Evolutionary conservation across 2,888 invertebrate species (phyloP), one percentile per base, ranked within the genome.

Genomic region (Aromia moschata): DNA sequence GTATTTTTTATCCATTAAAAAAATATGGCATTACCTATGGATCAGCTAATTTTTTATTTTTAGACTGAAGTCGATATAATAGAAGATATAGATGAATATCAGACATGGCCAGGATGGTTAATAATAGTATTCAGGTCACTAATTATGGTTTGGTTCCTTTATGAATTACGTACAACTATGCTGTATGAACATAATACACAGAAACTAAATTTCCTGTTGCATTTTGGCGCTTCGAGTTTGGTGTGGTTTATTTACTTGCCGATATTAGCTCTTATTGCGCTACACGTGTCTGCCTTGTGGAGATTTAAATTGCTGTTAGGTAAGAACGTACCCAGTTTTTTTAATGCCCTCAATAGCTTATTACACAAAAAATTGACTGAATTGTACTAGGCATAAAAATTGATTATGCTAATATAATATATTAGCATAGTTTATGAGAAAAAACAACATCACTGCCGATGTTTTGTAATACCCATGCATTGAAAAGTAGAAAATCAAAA

Each of bases 241-340:
- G 98, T 98, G 9, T 98, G 98, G 98, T 97, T 98, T 78, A 94
- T 97, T 70, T 98, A 98, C 81, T 84, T 98, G 75, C 97, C 98
- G 9, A 91, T 97, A 60, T 90, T 98, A 67, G 97, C 96, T 54
- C 86, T 98, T 52, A 92, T 98, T 69, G 94, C 96, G 9, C 84
- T 96, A 53, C 94, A 96, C 83, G 92, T 98, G 53, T 95, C 95
- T 62, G 91, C 96, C 40, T 83, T 98, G 72, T 98, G 97, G 96
- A 88, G 97, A 82, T 94, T 93, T 81, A 98, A 98, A 83, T 87
- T 98, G 74, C 83, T 98, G 58, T 84, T 97, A 74, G 94, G 95
- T 94, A 80, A 86, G 86, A 25, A 25, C 4, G 25, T 25, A n/a
- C n/a, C n/a, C n/a, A n/a, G n/a, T n/a, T n/a, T n/a, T n/a, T n/a